Base-by-base conservation (phyloP, 2,888 invertebrate genomes). In the Chaitophorus viminalis region DNA sequence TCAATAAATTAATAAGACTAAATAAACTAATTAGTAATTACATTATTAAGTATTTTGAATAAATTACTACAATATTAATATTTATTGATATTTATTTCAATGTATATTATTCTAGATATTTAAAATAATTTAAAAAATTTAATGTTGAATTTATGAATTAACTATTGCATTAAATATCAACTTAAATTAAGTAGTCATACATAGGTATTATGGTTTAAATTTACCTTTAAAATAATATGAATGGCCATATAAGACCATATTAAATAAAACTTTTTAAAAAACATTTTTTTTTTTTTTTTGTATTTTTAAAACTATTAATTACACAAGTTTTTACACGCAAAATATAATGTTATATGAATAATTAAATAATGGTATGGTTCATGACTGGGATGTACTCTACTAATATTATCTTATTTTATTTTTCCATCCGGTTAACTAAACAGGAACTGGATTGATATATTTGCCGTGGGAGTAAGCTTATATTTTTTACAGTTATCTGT, bases 351-450 rank as follows among this genome's bases (percentile, higher is more conserved):
- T 31, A 65, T 77, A 52, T 31, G 25, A 82, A 52, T 31, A 46
- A 79, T 74, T 52, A 72, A 39, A 72, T 18, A 72, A 54, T 74
- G 60, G 14, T 36, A 75, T 65, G n/a, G n/a, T 60, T 83, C 29
- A 60, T 14, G 5, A 77, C 76, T 68, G 33, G 31, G 25, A 52
- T 60, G n/a, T 21, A n/a, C 6, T 31, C 17, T 25, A 33, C 31
- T 29, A 46, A 36, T 46, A 65, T 85, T 85, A 85, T 85, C 84
- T 85, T 85, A 46, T 84, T 74, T 60, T 74, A 60, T 75, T 85
- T 81, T 46, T 87, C 60, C 87, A 74, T 87, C 87, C 87, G 60
- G 81, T 74, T n/a, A 60, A 46, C 79, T 60, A 72, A 87, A 87
- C 81, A 81, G 87, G 81, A 87, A 87, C 87, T 81, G 3, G 78